Base-by-base conservation (phyloP, 2,797 vertebrate species). In the Pseudotriccus pelzelni region DNA sequence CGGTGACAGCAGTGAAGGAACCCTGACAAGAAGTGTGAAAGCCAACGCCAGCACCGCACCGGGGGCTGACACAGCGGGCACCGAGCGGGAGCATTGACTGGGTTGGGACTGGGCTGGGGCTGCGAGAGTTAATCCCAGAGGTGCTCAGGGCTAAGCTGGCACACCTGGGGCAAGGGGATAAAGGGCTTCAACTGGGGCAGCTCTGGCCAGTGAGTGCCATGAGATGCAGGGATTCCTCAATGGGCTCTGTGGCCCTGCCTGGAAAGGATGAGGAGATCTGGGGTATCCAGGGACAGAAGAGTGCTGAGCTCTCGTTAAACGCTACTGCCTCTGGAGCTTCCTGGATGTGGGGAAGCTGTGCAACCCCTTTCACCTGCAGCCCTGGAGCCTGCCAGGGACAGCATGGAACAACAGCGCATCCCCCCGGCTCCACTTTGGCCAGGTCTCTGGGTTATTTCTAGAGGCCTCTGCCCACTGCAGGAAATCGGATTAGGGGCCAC, bases 401-500 rank as follows among this genome's bases (percentile, higher is more conserved):
- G 30, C 1, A 18, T 5, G 24, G 82, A 53, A 36, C 20, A n/a
- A 32, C 36, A 36, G 66, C 20, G 13, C 32, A 69, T 41, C 10
- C 34, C 47, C 15, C 3, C 1, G 44, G 55, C 39, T 53, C 41
- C 10, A 8, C 36, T 68, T 62, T 5, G 5, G 50, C 59, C 4
- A 3, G 25, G 44, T 36, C 55, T 5, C 1, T 16, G 41, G 44
- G 81, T 66, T 95, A 94, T 95, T 96, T 93, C 73, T 59, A 91
- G 88, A n/a, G 8, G 62, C 70, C 62, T 76, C 89, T 79, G 67
- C 52, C 49, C 87, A 27, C 73, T 7, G 10, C 15, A 19, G 86
- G 49, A 95, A 95, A 96, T 93, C 44, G 82, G 94, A 78, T 92
- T 94, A 94, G 66, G 58, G 46, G 37, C 30, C 6, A 22, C 50